phyloP scores from a whole-genome alignment of 2,797 vertebrate genomes.

The Ataeniobius toweri region DNA sequence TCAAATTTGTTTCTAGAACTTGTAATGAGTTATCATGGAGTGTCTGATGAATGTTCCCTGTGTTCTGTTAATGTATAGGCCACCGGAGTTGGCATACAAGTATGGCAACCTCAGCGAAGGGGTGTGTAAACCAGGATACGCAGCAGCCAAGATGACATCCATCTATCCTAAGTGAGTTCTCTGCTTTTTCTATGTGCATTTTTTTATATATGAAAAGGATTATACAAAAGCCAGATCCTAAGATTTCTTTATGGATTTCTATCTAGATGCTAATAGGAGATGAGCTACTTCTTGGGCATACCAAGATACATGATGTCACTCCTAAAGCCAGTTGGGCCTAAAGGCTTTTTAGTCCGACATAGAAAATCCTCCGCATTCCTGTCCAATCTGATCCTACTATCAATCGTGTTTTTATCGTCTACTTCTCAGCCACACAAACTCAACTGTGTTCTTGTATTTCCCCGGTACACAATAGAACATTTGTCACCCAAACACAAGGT shows the following conservation, averaged over 20 bases:
- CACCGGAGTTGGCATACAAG: constrained; percentile 86
- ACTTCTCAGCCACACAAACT: constrained; percentile 58
- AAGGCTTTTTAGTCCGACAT: constrained; percentile 64
- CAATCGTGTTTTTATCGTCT: constrained; percentile 63
- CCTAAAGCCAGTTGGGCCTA: constrained; percentile 51
- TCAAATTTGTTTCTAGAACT: constrained; percentile 42
- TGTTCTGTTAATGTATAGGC: constrained; percentile 72
- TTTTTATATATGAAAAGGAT: constrained; percentile 2
- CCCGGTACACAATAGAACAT: constrained; percentile 61
- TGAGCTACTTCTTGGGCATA: constrained; percentile 42
- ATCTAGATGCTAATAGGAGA: constrained; percentile 34
- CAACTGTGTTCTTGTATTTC: constrained; percentile 64
- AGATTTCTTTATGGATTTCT: constrained; percentile 13
- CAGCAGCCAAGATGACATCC: constrained; percentile 89
- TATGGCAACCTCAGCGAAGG: constrained; percentile 93
- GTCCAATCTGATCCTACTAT: constrained; percentile 51
- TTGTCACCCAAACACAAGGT: constrained; percentile 62
- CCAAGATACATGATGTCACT: constrained; percentile 65
- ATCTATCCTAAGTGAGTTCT: constrained; percentile 91
- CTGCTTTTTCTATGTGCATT: not conserved
- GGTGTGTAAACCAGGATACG: constrained; percentile 89
- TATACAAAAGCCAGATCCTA: not conserved
- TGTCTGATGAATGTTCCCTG: constrained; percentile 39
- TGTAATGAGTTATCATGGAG: constrained; percentile 38
- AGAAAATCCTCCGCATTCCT: constrained; percentile 68